Base-by-base conservation (phyloP, 2,797 vertebrate genomes). In the Cottoperca gobio region DNA sequence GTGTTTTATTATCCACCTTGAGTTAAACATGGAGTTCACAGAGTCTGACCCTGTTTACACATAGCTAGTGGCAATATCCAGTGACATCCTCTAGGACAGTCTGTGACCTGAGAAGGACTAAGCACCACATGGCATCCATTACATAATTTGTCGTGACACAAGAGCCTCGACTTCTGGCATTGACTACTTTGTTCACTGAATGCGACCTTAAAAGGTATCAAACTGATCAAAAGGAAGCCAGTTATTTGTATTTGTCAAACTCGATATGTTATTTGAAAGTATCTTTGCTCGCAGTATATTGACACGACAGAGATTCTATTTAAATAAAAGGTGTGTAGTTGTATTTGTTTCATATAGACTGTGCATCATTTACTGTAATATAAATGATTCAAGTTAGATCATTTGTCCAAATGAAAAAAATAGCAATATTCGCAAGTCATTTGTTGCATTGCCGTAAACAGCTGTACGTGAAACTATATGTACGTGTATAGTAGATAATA, bases 31-130 rank as follows among this genome's bases (percentile, higher is more conserved):
- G 52, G 48, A 70, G 70, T 75, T 87, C 60, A 83, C 42, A 33
- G 45, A 79, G 70, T 66, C 76, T 79, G 86, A 82, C 63, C 73
- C 85, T 84, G 72, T 91, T 89, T 85, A 90, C 88, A 88, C 75
- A 57, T 69, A 61, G 57, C 76, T 21, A 10, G 64, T 12, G 42
- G 53, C 35, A 14, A 75, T 86, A 91, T 92, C 91, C 61, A 53
- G 84, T 93, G 78, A 88, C 91, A 84, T 81, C 72, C 61, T 84
- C 52, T 50, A 67, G 79, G 84, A 84, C 82, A 72, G 77, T 58
- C 81, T 70, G 89, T 85, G 87, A 92, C 85, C 69, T 59, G 86
- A 90, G 86, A 86, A 46, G 83, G 73, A 81, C 75, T 33, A 62
- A 72, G 79, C 73, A 76, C 60, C 78, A 76, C 73, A 69, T 83